These are phyloP conservation scores for Scelioninae gen. 2 DNA, from an alignment of 2,888 invertebrate genomes.

Conservation along the genomic window DNA sequence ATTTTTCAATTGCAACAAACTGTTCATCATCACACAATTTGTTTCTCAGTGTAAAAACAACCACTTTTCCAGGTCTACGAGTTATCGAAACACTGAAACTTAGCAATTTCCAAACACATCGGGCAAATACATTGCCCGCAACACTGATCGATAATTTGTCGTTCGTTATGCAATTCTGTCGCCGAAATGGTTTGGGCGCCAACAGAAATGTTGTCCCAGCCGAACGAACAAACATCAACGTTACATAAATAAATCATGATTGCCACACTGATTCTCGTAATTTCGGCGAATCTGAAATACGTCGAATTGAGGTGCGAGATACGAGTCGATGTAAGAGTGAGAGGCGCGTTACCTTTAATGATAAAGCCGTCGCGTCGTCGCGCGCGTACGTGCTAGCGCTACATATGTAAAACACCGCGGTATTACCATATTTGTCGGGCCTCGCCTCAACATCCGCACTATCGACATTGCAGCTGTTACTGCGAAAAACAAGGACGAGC, in stretches of 20 bases:
- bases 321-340: constrained; percentile 57
- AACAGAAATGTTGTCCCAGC: constrained; percentile 11
- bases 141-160: too few relatives aligned
- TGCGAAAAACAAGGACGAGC: constrained; percentile 41
- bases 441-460: constrained; percentile 55
- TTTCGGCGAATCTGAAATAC: constrained; percentile 51
- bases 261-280: constrained; percentile 30
- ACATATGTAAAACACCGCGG: constrained; percentile 66
- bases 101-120: too few relatives aligned
- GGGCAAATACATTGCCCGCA: too few relatives aligned
- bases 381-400: constrained; percentile 66
- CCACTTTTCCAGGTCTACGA: too few relatives aligned
- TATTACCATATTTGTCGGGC: constrained; percentile 66
- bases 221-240: constrained; percentile 30
- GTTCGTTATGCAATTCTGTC: background rate
- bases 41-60: too few relatives aligned
- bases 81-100: too few relatives aligned
- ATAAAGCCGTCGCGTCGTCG: constrained; percentile 69
- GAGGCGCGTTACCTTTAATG: constrained; percentile 67
- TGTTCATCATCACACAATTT: too few relatives aligned
- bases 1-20: too few relatives aligned
- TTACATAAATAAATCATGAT: constrained; percentile 27
- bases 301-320: constrained; percentile 44
- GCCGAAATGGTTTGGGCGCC: too few relatives aligned
- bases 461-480: constrained; percentile 45